A percentile compares a stretch with the other conserved stretches of the same genome.
phyloP scores from a whole-genome alignment of 2,888 invertebrate genomes.

The Leptinotarsa rubiginosa region DNA sequence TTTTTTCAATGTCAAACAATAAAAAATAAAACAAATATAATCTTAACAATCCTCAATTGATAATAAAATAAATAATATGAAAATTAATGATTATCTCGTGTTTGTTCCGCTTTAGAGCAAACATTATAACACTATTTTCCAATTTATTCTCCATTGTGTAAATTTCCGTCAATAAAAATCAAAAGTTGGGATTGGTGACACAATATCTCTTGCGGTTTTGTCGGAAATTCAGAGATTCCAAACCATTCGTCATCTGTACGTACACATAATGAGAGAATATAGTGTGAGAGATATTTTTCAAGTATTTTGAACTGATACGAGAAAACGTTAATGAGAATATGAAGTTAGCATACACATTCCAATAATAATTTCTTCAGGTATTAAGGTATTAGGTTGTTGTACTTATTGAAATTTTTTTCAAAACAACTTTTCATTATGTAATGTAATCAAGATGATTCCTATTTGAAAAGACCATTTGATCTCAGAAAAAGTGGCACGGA shows the following conservation, averaged over 20 bases:
- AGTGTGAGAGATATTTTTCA: background rate
- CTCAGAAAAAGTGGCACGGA: too few species aligned
- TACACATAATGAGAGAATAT: background rate
- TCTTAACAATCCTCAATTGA: constrained; percentile 45
- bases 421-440: too few species aligned
- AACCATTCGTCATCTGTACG: constrained; percentile 5
- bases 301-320: too few species aligned
- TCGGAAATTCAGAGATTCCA: background rate
- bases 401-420: too few species aligned
- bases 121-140: constrained; percentile 54
- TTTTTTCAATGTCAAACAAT: constrained; percentile 39
- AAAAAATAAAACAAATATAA: constrained; percentile 41
- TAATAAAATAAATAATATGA: constrained; percentile 42
- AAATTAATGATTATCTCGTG: constrained; percentile 50
- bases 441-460: too few species aligned
- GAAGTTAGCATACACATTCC: too few species aligned
- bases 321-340: too few species aligned
- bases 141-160: constrained; percentile 53
- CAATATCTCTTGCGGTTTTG: constrained; percentile 21
- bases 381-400: too few species aligned
- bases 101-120: constrained; percentile 53
- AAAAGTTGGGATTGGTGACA: constrained; percentile 28
- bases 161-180: constrained; percentile 46
- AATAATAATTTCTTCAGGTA: too few species aligned
- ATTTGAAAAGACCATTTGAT: too few species aligned